Percentiles rank a stretch among this genome's conserved stretches.
These are phyloP conservation scores for Cryptomyrus ogoouensis DNA, from an alignment of 2,113 vertebrate genomes.

Conservation along the genomic window DNA sequence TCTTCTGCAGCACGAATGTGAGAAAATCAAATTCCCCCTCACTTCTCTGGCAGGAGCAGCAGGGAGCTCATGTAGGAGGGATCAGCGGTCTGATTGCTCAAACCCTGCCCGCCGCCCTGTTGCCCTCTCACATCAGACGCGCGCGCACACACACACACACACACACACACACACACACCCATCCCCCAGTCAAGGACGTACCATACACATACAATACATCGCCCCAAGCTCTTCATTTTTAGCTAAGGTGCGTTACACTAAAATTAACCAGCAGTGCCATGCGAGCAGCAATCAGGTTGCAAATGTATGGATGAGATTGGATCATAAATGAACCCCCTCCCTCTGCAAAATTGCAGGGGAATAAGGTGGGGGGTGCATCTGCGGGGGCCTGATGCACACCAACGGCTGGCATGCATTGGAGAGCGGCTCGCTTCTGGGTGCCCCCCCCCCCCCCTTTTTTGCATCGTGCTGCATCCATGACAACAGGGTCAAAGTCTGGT, in stretches of 20 bases:
- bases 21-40: conserved; percentile 17
- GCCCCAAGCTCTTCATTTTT: conserved; percentile 10
- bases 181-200: background rate
- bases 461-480: conserved; percentile 70
- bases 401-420: background rate
- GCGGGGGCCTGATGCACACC: background rate
- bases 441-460: conserved; percentile 47
- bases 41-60: background rate
- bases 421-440: conserved; percentile 21
- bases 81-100: conserved; percentile 16
- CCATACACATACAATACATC: conserved; percentile 8
- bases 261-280: background rate
- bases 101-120: conserved; percentile 12
- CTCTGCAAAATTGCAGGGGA: background rate
- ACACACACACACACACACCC: background rate
- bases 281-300: background rate
- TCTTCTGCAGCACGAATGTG: conserved; percentile 16
- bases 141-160: background rate
- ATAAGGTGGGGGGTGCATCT: conserved; percentile 20
- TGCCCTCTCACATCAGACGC: background rate
- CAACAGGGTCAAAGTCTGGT: conserved; percentile 68
- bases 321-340: conserved; percentile 6
- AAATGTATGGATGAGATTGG: conserved; percentile 18
- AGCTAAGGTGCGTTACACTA: background rate
- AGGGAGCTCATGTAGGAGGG: conserved; percentile 21